Percentiles rank a stretch among this genome's conserved stretches.
Conservation (phyloP, 2,797 vertebrate genomes). For the Brotula barbata region DNA sequence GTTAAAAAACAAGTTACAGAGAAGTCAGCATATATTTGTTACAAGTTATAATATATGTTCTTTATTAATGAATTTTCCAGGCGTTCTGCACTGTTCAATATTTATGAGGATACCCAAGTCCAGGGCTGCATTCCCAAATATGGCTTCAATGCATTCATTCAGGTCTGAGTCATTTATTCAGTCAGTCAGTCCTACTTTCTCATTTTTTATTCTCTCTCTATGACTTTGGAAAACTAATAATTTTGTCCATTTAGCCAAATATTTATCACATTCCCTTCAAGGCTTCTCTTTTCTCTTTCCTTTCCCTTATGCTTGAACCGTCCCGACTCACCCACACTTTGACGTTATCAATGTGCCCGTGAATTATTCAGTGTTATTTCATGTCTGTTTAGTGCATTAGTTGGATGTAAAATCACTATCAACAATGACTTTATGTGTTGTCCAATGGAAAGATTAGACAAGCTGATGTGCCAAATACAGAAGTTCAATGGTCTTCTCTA, state of each 20-base stretch:
- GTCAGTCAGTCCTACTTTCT: too few species aligned
- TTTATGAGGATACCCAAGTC: too few species aligned
- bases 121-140: too few species aligned
- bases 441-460: slow-evolving; percentile 27
- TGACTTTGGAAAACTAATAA: too few species aligned
- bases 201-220: not conserved
- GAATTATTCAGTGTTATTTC: slow-evolving; percentile 62
- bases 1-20: not conserved
- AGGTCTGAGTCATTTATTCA: too few species aligned
- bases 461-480: not conserved
- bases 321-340: slow-evolving; percentile 22
- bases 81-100: too few species aligned
- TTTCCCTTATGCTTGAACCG: not conserved
- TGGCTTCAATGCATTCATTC: too few species aligned
- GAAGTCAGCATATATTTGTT: not conserved
- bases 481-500: not conserved
- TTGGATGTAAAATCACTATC: slow-evolving; percentile 12
- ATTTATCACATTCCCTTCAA: not conserved
- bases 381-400: slow-evolving; percentile 16
- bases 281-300: not conserved
- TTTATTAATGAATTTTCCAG: too few species aligned
- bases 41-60: too few species aligned
- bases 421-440: slow-evolving; percentile 1
- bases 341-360: slow-evolving; percentile 36
- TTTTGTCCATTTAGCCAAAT: too few species aligned